Base-by-base conservation (phyloP, 2,113 vertebrate genomes). In the Haliaeetus leucogaster region DNA sequence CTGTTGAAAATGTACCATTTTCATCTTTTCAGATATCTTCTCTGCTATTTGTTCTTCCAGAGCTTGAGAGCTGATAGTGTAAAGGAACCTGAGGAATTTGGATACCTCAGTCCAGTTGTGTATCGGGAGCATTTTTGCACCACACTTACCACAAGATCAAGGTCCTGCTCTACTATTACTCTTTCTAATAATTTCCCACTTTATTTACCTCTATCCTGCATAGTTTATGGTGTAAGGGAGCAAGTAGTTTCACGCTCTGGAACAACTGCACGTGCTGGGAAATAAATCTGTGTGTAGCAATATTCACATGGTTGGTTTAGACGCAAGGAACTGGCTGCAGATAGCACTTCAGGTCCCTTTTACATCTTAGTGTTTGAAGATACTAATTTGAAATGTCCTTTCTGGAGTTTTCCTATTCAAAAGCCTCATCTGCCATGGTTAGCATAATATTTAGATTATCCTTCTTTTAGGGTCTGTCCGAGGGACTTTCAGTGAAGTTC, bases 31-130 rank as follows among this genome's bases (percentile, higher is more conserved):
- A 52, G 92, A 81, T 67, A 81, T 84, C 90, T 92, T 74, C 90
- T 83, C 86, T 83, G 45, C 82, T 89, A 70, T 91, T 96, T 97
- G 82, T 86, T 96, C 95, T 90, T 89, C 76, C 68, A 52, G 86
- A 92, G 67, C 68, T 78, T 12, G 67, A 81, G 90, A 92, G 68
- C 86, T 82, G 86, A 20, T 86, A 47, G 19, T 19, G 9, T 68
- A 81, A 92, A 93, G 72, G 48, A 95, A 45, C 89, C 61, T 9
- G 86, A 82, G 65, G 86, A 86, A 67, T 89, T 59, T 14, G 47
- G 86, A 27, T 63, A 10, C 61, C 29, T 53, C 78, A 52, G 43
- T 79, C 65, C 55, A n/a, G 63, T 36, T 0, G 21, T 19, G 42
- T 58, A 19, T 61, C 1, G 0, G 53, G 50, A 90, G 72, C 13